Conservation (phyloP, 2,113 vertebrate species). For the Morphnarchus princeps region DNA sequence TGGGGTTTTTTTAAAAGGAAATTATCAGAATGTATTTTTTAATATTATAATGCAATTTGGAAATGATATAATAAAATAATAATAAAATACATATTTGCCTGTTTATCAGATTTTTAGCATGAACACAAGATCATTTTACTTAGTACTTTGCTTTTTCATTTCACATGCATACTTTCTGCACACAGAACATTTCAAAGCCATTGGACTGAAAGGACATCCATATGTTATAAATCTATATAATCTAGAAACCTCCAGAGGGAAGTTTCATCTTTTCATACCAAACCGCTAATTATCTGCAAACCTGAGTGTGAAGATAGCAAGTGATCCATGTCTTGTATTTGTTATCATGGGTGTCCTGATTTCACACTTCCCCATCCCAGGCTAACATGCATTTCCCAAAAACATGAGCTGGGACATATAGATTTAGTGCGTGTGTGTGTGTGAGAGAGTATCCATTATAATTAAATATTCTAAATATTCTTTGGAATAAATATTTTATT, state of each 20-base stretch:
- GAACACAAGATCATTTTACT: neutral
- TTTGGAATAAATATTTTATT: neutral
- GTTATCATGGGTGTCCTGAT: neutral
- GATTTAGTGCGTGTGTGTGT: neutral
- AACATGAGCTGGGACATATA: neutral
- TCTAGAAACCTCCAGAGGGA: neutral
- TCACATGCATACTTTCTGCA: neutral
- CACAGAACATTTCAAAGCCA: neutral
- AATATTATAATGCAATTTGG: neutral
- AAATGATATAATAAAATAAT: neutral
- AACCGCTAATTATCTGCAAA: neutral
- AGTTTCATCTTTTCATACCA: neutral
- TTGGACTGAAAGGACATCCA: neutral
- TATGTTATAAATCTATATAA: neutral
- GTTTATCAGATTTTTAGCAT: neutral
- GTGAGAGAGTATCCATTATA: neutral
- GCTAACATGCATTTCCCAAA: neutral
- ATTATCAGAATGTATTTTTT: neutral
- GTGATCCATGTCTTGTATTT: neutral
- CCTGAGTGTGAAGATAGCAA: neutral
- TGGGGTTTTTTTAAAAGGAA: neutral
- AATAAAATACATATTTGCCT: neutral
- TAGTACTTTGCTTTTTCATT: neutral
- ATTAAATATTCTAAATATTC: neutral
- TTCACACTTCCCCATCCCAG: neutral